These are phyloP conservation scores for Holothuria glaberrima DNA, from an alignment of 35 echinoderm and acorn worm species.

Conservation along the genomic window DNA sequence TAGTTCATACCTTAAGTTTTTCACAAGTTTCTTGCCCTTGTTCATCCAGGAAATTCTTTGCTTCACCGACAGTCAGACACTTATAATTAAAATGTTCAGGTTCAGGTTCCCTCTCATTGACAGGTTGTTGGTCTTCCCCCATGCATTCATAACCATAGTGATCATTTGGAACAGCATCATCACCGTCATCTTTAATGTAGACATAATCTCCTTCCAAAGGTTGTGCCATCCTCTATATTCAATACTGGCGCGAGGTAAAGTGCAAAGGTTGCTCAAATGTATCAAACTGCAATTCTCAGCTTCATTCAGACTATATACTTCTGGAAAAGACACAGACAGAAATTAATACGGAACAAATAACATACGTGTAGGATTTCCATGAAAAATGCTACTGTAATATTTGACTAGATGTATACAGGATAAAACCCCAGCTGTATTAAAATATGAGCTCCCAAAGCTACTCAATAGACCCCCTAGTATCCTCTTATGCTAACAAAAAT, in stretches of 20 bases:
- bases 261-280: too few species aligned
- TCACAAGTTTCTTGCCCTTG: slow-evolving; percentile 60
- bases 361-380: too few species aligned
- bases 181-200: slow-evolving; percentile 69
- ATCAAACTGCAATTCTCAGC: too few species aligned
- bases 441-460: too few species aligned
- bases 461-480: too few species aligned
- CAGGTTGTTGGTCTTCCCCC: slow-evolving; percentile 70
- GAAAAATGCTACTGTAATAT: too few species aligned
- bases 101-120: slow-evolving; percentile 73
- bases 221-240: background rate
- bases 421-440: too few species aligned
- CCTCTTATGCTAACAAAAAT: too few species aligned
- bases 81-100: slow-evolving; percentile 82
- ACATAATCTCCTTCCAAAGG: slow-evolving; percentile 55
- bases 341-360: too few species aligned
- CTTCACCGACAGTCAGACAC: slow-evolving; percentile 59
- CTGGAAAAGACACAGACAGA: too few species aligned
- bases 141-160: slow-evolving; percentile 73
- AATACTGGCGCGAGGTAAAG: background rate
- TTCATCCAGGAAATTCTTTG: slow-evolving; percentile 56
- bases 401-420: too few species aligned
- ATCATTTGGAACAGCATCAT: slow-evolving; percentile 77
- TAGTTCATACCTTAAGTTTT: slow-evolving; percentile 84
- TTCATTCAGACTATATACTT: too few species aligned